Conservation (phyloP, 2,113 vertebrate genomes). For the Cryptoleucopteryx plumbea region DNA sequence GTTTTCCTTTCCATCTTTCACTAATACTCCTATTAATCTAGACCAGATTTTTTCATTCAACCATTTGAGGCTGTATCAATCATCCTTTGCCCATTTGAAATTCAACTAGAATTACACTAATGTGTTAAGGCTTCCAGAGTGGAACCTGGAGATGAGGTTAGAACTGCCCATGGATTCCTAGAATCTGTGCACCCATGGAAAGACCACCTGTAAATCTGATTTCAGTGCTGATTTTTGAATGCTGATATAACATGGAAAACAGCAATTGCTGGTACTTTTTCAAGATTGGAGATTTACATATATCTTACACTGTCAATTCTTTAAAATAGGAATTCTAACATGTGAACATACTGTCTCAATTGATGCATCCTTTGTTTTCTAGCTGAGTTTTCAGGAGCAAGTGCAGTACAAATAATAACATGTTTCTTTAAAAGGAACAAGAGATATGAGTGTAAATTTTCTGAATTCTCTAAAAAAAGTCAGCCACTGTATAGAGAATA, state of each 20-base stretch:
- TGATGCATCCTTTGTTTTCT: not conserved
- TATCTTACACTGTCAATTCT: not conserved
- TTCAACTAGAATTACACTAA: not conserved
- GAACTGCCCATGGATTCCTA: not conserved
- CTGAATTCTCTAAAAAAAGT: not conserved
- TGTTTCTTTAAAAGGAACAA: not conserved
- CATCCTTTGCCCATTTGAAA: not conserved
- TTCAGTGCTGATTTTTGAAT: conserved; percentile 1
- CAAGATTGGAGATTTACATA: not conserved
- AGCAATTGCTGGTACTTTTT: not conserved
- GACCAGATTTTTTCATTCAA: conserved; percentile 56
- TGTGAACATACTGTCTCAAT: not conserved
- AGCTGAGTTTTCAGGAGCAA: not conserved
- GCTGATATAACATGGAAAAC: not conserved
- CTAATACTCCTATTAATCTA: conserved; percentile 43
- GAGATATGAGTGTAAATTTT: not conserved
- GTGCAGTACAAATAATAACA: not conserved
- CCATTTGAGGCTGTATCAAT: not conserved
- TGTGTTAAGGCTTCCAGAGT: not conserved
- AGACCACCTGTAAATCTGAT: not conserved
- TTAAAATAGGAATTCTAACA: not conserved
- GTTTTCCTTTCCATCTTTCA: conserved; percentile 30
- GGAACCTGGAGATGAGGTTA: not conserved
- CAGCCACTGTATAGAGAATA: not conserved
- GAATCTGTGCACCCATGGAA: not conserved